These are phyloP conservation scores for Oscheius sp. DNA, from an alignment of 2,888 invertebrate species.

Conservation along the genomic window DNA sequence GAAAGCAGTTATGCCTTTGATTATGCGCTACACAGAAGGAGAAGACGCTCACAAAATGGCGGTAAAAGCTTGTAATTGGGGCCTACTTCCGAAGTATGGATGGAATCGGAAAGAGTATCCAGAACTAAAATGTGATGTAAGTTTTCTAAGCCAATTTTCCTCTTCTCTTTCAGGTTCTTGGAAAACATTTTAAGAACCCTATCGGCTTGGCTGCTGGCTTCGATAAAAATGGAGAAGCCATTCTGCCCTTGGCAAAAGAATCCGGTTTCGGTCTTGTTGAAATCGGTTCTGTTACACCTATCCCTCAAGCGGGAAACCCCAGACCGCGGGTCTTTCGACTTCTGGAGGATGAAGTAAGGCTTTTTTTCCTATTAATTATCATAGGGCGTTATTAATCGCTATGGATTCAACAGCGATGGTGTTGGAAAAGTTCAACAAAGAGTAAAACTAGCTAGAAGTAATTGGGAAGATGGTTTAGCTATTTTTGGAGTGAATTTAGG, in stretches of 20 bases:
- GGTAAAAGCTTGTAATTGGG: slow-evolving; percentile 58
- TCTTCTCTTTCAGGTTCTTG: slow-evolving; percentile 50
- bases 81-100: slow-evolving; percentile 59
- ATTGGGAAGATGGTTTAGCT: slow-evolving; percentile 35
- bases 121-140: slow-evolving; percentile 53
- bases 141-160: neutral
- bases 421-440: slow-evolving; percentile 74
- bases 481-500: slow-evolving; percentile 90
- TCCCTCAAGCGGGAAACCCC: slow-evolving; percentile 90
- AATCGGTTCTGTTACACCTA: slow-evolving; percentile 88
- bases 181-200: slow-evolving; percentile 83
- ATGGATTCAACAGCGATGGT: slow-evolving; percentile 95
- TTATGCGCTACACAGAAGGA: slow-evolving; percentile 61
- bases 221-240: slow-evolving; percentile 81
- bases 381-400: slow-evolving; percentile 72
- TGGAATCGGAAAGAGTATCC: slow-evolving; percentile 63
- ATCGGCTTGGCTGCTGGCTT: slow-evolving; percentile 96
- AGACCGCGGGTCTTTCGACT: slow-evolving; percentile 91
- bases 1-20: slow-evolving; percentile 62
- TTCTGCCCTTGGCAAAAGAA: slow-evolving; percentile 80
- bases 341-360: slow-evolving; percentile 82
- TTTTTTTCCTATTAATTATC: slow-evolving; percentile 73
- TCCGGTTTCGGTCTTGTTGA: slow-evolving; percentile 95
- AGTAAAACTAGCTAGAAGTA: slow-evolving; percentile 45
- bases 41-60: slow-evolving; percentile 64